phyloP scores from a whole-genome alignment of 2,888 invertebrate genomes.

The Gonocerus acuteangulatus region DNA sequence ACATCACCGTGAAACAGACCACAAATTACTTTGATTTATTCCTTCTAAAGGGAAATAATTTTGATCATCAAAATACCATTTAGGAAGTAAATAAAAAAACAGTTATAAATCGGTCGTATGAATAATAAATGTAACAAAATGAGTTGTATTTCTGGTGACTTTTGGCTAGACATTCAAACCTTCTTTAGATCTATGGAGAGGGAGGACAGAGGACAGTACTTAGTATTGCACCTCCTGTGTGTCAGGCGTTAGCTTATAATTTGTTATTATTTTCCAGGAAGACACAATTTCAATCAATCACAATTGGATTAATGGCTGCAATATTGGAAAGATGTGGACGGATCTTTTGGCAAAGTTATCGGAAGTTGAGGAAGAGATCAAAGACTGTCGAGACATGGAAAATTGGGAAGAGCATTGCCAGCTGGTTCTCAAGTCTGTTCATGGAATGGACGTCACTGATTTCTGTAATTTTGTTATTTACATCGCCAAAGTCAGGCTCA shows the following conservation, averaged over 20 bases:
- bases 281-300: constrained; percentile 96
- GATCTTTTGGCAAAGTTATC: constrained; percentile 56
- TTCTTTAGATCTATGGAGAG: no score
- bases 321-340: constrained; percentile 64
- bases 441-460: constrained; percentile 66
- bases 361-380: constrained; percentile 69
- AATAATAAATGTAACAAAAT: no score
- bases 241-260: not conserved
- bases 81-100: no score
- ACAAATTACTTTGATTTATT: no score
- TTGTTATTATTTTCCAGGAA: constrained; percentile 47
- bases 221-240: no score
- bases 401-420: constrained; percentile 74
- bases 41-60: no score
- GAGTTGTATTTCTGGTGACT: no score
- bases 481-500: constrained; percentile 55
- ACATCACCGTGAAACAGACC: no score
- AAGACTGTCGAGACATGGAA: constrained; percentile 66
- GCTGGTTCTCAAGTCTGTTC: constrained; percentile 63
- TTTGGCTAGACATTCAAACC: no score
- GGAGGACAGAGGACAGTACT: no score
- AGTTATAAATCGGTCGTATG: no score
- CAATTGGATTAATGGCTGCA: constrained; percentile 93
- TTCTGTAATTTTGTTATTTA: constrained; percentile 60
- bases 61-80: no score